Evolutionary conservation across 2,113 vertebrate genomes (phyloP), one percentile per base, ranked within the genome.

Genomic region (Marmota monax): DNA sequence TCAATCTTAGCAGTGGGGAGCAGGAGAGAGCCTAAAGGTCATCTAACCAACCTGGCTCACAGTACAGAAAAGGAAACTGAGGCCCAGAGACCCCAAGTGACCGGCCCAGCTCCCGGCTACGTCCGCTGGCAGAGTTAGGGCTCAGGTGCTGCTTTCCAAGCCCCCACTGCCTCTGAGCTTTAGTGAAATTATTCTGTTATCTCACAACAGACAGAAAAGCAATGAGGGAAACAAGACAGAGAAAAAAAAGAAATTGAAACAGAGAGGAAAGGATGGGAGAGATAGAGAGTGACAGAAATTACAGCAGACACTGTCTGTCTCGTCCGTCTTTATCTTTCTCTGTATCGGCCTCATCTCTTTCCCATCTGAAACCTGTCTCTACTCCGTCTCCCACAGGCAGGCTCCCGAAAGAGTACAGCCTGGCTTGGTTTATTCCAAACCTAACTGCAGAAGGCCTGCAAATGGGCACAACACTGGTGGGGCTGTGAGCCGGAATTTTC

Each of bases 201-300:
- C 97, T 96, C 76, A 70, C 8, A 84, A 61, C 12, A 67, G 78
- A 85, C 95, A 95, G 91, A 94, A 95, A 91, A 87, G 74, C 88
- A 96, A 93, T 65, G 87, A 95, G 25, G 37, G 84, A 88, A 93
- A 88, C 29, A 88, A 65, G 85, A 95, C 77, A 65, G 34, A 39
- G 25, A 11, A 37, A 73, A 73, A 73, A 88, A 94, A 72, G 92
- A 97, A 97, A 97, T 65, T 89, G 88, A 97, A 97, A 96, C 73
- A 77, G 90, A 96, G 90, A 96, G 53, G 83, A 90, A 88, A 67
- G 73, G 94, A 88, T 95, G 78, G 63, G 63, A 83, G 84, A 96
- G 91, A 97, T 69, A 96, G 48, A 84, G 48, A 58, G 72, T 67
- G 87, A 88, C 83, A 92, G 91, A 84, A 77, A 90, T 82, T 17